Conservation (phyloP, 2,888 invertebrate genomes). For the Melieria omissa region DNA sequence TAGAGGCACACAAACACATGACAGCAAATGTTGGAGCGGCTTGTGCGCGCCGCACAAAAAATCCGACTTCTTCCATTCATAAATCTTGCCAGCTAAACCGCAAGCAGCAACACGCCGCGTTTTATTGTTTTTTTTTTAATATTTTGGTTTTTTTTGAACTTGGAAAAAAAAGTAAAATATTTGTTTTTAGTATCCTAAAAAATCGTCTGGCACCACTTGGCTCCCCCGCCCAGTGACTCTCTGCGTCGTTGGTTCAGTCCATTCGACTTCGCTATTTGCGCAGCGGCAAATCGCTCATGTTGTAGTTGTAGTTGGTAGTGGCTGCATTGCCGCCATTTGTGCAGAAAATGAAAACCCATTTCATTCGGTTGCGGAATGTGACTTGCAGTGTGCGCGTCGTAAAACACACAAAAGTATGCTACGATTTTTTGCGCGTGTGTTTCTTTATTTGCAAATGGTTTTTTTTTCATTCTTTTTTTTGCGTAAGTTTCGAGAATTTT, state of each 20-base stretch:
- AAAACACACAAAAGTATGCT: conserved; percentile 45
- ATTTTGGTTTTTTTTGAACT: background rate
- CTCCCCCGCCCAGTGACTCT: too few relatives aligned
- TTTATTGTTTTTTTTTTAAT: background rate
- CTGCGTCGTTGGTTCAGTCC: too few relatives aligned
- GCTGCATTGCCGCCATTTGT: background rate
- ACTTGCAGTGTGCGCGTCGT: conserved; percentile 15
- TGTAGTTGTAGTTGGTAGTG: too few relatives aligned
- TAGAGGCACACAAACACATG: too few relatives aligned
- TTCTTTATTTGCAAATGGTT: background rate
- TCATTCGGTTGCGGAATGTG: conserved; percentile 25
- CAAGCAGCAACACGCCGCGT: background rate
- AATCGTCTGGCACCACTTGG: too few relatives aligned
- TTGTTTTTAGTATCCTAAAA: background rate
- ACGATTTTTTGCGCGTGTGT: conserved; percentile 36
- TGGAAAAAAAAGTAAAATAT: conserved; percentile 16
- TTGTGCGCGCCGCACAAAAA: conserved; percentile 20
- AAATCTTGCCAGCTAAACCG: conserved; percentile 24
- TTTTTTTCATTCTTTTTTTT: too few relatives aligned
- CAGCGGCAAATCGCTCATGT: too few relatives aligned
- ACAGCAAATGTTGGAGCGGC: background rate
- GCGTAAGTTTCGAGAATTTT: too few relatives aligned
- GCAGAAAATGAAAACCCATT: conserved; percentile 26
- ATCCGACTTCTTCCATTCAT: conserved; percentile 32
- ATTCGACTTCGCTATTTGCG: too few relatives aligned